Conservation (phyloP, 2,797 vertebrate species). For the Epinephelus awoara region DNA sequence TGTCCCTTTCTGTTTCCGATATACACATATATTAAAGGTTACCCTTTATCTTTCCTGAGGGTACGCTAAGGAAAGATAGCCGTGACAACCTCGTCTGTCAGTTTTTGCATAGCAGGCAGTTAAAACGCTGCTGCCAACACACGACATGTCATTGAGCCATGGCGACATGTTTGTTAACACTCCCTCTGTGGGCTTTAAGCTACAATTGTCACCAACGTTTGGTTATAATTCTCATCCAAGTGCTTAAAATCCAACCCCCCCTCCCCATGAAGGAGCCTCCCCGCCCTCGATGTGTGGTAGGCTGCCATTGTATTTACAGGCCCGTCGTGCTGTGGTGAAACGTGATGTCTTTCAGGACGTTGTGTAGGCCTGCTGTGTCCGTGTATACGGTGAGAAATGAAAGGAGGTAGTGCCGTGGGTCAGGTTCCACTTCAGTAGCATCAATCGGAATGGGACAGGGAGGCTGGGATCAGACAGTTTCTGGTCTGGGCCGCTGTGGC, state of each 20-base stretch:
- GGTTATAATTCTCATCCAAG: not conserved
- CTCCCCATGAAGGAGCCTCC: conserved; percentile 24
- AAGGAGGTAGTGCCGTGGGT: not conserved
- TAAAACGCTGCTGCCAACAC: conserved; percentile 25
- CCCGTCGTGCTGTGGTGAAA: conserved; percentile 48
- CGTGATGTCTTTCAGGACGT: conserved; percentile 35
- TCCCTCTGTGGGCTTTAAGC: not conserved
- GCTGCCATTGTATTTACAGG: conserved; percentile 56
- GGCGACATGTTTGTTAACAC: conserved; percentile 2
- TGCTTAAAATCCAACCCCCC: conserved; percentile 17
- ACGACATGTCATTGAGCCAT: conserved; percentile 17
- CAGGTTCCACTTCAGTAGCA: conserved; percentile 9
- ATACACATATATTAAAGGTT: not conserved
- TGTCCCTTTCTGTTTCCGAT: conserved; percentile 11
- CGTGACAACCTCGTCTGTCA: conserved; percentile 50
- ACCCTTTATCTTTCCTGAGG: too few species aligned
- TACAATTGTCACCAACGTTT: not conserved
- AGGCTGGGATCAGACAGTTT: conserved; percentile 6
- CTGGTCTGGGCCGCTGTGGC: conserved; percentile 46
- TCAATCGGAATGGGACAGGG: conserved; percentile 33
- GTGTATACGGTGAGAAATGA: not conserved
- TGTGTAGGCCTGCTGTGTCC: not conserved
- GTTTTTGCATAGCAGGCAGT: conserved; percentile 29
- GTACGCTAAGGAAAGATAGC: conserved; percentile 63
- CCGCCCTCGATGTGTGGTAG: conserved; percentile 50